Conservation (phyloP, 2,888 invertebrate genomes). For the Gasteruption jaculator region DNA sequence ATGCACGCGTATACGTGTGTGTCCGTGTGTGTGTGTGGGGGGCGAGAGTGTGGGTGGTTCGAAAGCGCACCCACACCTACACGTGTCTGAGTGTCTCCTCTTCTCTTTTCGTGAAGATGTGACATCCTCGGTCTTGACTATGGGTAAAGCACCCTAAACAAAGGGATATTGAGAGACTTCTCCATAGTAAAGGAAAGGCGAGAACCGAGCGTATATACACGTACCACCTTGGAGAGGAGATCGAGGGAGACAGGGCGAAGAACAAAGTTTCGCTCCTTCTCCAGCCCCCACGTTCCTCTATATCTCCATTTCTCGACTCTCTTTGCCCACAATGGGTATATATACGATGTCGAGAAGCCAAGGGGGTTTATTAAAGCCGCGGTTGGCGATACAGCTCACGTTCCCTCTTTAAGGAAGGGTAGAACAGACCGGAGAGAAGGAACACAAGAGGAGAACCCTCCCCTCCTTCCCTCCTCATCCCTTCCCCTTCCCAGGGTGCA, state of each 20-base stretch:
- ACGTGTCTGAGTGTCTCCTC: too few species aligned
- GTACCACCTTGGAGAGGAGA: slow-evolving; percentile 12
- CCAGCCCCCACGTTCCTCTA: too few species aligned
- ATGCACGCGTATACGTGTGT: too few species aligned
- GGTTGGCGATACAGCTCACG: slow-evolving; percentile 50
- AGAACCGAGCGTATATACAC: slow-evolving; percentile 12
- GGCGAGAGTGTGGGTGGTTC: slow-evolving; percentile 25
- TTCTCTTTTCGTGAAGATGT: slow-evolving; percentile 38
- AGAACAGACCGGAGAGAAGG: too few species aligned
- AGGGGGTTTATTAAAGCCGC: slow-evolving; percentile 49
- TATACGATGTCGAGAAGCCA: slow-evolving; percentile 45
- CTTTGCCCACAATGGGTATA: slow-evolving; percentile 42
- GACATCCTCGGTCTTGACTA: slow-evolving; percentile 42
- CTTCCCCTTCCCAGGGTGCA: slow-evolving; percentile 7
- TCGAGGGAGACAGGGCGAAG: slow-evolving; percentile 22
- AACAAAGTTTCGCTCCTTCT: too few species aligned
- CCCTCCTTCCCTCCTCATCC: slow-evolving; percentile 2
- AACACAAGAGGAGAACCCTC: slow-evolving; percentile 28
- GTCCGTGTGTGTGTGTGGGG: slow-evolving; percentile 17
- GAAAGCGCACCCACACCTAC: too few species aligned
- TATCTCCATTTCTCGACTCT: too few species aligned
- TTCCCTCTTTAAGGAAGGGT: slow-evolving; percentile 42
- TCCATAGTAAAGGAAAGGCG: slow-evolving; percentile 27
- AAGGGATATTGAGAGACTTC: slow-evolving; percentile 48
- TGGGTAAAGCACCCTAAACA: slow-evolving; percentile 47